phyloP scores from a whole-genome alignment of 2,888 invertebrate species.

The Perizoma affinitatum region DNA sequence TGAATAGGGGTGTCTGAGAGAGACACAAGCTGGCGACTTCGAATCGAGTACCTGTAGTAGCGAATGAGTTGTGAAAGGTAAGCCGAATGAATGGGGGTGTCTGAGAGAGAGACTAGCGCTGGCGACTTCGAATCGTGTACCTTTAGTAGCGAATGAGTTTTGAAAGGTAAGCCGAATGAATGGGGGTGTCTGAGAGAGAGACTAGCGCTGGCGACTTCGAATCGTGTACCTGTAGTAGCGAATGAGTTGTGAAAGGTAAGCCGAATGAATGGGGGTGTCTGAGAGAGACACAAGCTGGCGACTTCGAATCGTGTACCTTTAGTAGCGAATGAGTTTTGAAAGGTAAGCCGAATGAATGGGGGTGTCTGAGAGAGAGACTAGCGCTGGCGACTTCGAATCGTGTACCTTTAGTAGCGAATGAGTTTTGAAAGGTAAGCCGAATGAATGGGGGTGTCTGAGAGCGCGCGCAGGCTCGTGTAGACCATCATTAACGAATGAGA shows the following conservation, averaged over 20 bases:
- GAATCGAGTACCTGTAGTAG: no score
- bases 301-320: slow-evolving; percentile 21
- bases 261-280: slow-evolving; percentile 30
- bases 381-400: slow-evolving; percentile 10
- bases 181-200: slow-evolving; percentile 23
- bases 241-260: slow-evolving; percentile 35
- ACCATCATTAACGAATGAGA: slow-evolving; percentile 49
- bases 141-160: slow-evolving; percentile 17
- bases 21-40: no score
- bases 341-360: slow-evolving; percentile 36
- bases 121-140: slow-evolving; percentile 21
- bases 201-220: neutral
- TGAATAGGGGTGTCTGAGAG: no score
- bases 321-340: slow-evolving; percentile 30
- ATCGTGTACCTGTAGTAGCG: slow-evolving; percentile 28
- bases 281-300: neutral
- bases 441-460: slow-evolving; percentile 33
- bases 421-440: slow-evolving; percentile 36
- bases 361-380: slow-evolving; percentile 7
- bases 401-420: slow-evolving; percentile 26
- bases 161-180: slow-evolving; percentile 38
- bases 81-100: no score
- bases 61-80: no score
- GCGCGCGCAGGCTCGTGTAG: slow-evolving; percentile 31
- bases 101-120: no score